phyloP scores from a whole-genome alignment of 2,113 vertebrate genomes.

The Taxidea taxus region DNA sequence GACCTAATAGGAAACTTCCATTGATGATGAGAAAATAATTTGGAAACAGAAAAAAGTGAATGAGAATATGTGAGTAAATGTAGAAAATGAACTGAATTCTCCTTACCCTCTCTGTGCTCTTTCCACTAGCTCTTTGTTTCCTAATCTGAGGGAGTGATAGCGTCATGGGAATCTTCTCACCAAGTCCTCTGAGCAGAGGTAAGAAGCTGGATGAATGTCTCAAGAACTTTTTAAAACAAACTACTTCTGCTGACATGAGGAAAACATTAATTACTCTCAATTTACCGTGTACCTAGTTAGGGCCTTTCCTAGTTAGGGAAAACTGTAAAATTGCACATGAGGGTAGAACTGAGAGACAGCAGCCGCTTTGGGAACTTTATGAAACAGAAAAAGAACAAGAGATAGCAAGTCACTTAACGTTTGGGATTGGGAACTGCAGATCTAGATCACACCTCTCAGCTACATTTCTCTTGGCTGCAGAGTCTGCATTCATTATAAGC shows the following conservation, averaged over 20 bases:
- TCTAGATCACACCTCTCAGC: background rate
- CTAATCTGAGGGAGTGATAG: background rate
- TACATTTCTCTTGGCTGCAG: background rate
- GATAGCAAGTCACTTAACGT: background rate
- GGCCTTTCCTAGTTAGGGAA: background rate
- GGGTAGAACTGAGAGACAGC: background rate
- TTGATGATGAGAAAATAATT: background rate
- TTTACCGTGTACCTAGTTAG: background rate
- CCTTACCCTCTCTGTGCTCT: background rate
- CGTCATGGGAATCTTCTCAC: background rate
- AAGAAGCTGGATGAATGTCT: background rate
- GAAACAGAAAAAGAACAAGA: background rate
- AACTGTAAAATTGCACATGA: background rate
- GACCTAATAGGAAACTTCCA: constrained; percentile 36
- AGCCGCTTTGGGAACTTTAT: background rate
- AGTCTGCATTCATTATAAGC: background rate
- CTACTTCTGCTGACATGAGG: background rate
- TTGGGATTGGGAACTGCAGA: background rate
- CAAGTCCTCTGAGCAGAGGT: background rate
- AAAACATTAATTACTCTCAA: background rate
- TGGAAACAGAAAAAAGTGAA: background rate
- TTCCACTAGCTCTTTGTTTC: background rate
- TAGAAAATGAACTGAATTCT: background rate
- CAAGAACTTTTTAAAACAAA: background rate
- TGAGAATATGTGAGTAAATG: background rate